These are phyloP conservation scores for Cephus nigrinus DNA, from an alignment of 2,888 invertebrate genomes.

Conservation along the genomic window DNA sequence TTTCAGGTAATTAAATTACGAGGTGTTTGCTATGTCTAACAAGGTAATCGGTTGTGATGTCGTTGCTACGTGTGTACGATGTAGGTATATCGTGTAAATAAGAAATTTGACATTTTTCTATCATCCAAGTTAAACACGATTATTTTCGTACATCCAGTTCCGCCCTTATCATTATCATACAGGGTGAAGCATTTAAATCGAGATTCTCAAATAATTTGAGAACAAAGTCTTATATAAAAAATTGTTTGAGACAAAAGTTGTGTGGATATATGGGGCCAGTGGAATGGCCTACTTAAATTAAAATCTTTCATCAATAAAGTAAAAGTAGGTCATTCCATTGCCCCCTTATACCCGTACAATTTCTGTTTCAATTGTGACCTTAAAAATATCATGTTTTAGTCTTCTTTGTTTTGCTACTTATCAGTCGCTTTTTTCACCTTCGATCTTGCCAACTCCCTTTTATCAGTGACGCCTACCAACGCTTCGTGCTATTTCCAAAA, in stretches of 20 bases:
- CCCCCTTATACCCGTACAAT: no score
- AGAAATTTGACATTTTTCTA: not conserved
- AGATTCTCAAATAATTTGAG: no score
- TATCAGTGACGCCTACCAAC: not conserved
- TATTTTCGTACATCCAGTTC: not conserved
- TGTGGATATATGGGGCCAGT: no score
- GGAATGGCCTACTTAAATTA: no score
- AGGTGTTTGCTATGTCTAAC: not conserved
- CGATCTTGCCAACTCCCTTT: not conserved
- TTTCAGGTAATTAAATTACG: not conserved
- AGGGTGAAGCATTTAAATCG: no score
- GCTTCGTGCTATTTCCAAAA: not conserved
- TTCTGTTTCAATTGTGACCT: not conserved
- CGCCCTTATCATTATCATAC: not conserved
- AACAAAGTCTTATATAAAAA: no score
- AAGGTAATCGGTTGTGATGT: not conserved
- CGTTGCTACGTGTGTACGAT: not conserved
- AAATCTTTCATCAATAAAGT: no score
- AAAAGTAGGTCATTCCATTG: no score
- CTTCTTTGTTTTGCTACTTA: no score
- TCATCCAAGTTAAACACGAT: not conserved
- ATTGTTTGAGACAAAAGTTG: no score
- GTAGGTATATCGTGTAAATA: not conserved
- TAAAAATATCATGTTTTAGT: not conserved
- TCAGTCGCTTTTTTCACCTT: no score